A percentile compares a stretch with the other conserved stretches of the same genome.
phyloP scores from a whole-genome alignment of 92 coral and sea anemone genomes.

The Epizoanthus illoricatus region DNA sequence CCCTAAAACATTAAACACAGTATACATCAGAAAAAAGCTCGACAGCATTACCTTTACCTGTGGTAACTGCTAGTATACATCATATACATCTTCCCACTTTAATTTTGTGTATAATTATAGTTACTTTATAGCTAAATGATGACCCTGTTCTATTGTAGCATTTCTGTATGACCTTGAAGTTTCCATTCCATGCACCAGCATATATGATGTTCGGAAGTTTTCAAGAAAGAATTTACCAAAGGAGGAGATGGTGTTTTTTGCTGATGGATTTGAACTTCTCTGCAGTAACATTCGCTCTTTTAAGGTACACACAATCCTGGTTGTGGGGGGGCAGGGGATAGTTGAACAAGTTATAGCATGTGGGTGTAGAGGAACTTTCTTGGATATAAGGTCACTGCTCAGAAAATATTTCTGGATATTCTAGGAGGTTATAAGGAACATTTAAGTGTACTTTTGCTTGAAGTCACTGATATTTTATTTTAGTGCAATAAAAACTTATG shows the following conservation, averaged over 20 bases:
- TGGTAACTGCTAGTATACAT: too few species aligned
- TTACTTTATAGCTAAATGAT: background rate
- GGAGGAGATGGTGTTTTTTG: conserved; percentile 64
- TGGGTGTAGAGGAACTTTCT: too few species aligned
- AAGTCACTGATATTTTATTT: too few species aligned
- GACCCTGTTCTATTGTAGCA: conserved; percentile 21
- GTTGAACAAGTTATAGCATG: too few species aligned
- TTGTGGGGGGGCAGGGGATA: background rate
- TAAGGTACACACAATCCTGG: conserved; percentile 57
- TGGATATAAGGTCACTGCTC: too few species aligned
- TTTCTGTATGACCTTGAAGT: conserved; percentile 65
- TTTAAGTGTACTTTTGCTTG: too few species aligned
- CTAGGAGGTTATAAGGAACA: too few species aligned
- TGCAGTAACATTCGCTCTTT: conserved; percentile 87
- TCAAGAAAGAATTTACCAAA: conserved; percentile 80
- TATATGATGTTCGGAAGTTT: conserved; percentile 82
- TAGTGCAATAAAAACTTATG: too few species aligned
- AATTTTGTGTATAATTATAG: background rate
- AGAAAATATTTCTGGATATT: too few species aligned
- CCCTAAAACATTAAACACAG: too few species aligned
- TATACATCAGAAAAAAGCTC: too few species aligned
- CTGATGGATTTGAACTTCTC: conserved; percentile 88
- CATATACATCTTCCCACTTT: background rate
- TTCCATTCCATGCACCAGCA: conserved; percentile 82
- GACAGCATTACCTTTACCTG: too few species aligned